Percentiles rank a stretch among this genome's conserved stretches.
These are phyloP conservation scores for Clarias fuscus DNA, from an alignment of 2,797 vertebrate species.

Conservation along the genomic window DNA sequence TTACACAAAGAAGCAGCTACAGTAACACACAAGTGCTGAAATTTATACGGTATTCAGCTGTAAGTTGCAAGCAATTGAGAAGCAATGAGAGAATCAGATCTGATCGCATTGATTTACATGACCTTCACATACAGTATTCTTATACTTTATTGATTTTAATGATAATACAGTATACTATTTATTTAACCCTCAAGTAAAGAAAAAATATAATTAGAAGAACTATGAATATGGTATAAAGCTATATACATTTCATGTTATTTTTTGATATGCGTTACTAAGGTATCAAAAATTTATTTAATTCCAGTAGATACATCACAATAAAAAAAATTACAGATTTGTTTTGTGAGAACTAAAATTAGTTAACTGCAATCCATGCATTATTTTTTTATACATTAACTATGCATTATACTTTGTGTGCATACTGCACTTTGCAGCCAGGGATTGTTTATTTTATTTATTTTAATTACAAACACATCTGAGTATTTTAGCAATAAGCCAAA, in stretches of 20 bases:
- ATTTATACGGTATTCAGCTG: too few species aligned
- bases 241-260: neutral
- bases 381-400: too few species aligned
- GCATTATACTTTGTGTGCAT: too few species aligned
- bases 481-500: too few species aligned
- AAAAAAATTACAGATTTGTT: neutral
- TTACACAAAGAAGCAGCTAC: conserved; percentile 71
- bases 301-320: neutral
- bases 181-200: neutral
- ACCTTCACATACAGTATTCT: too few species aligned
- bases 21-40: neutral
- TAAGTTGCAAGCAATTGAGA: too few species aligned
- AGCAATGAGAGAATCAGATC: neutral
- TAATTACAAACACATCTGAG: too few species aligned
- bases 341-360: too few species aligned
- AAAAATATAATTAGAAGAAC: neutral
- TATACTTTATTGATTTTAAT: too few species aligned
- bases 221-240: neutral
- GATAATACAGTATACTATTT: neutral
- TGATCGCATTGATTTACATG: neutral
- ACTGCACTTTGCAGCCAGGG: too few species aligned
- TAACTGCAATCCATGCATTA: too few species aligned
- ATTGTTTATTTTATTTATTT: too few species aligned
- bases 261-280: neutral
- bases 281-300: neutral